Base-by-base conservation (phyloP, 2,797 vertebrate genomes). In the Dipus sagitta region DNA sequence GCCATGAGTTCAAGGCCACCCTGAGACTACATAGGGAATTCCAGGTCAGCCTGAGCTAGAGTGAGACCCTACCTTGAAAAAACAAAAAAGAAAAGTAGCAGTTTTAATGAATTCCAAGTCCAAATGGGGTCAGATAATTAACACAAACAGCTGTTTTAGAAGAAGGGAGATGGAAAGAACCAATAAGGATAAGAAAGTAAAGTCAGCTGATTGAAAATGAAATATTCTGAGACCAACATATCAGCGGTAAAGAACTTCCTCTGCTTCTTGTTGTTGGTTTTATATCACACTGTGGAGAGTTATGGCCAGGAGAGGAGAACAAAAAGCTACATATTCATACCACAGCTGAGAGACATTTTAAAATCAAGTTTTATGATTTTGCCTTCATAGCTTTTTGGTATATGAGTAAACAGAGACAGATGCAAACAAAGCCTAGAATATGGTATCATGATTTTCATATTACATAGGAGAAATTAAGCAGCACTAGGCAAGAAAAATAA, bases 91-190 rank as follows among this genome's bases (percentile, higher is more conserved):
- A 84, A 89, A 79, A 23, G 38, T 8, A 1, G 89, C 2, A 52
- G 20, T 21, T 10, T 85, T 67, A 28, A 81, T 87, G 42, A 28
- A 79, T 85, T 62, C 8, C 0, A 75, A 24, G 17, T 82, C 14
- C 32, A 84, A 88, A 58, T n/a, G 34, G 42, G 34, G 10, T 92
- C 67, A 93, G 32, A 87, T 30, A 94, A 88, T 90, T 90, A 58
- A 58, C 24, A 68, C 23, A 10, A 13, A n/a, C 60, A 4, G 75
- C 12, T 17, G 2, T 90, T 92, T 14, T 92, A 92, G 62, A 75
- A 88, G 28, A 80, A 70, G 26, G 47, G 60, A 87, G 23, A 87
- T 74, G 34, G 21, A 58, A 74, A 81, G 68, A 95, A 68, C 81
- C 10, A 93, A 4, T 78, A 70, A 88, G 42, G 28, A 0, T 75